Base-by-base conservation (phyloP, 2,888 invertebrate genomes). In the Allygus modestus region DNA sequence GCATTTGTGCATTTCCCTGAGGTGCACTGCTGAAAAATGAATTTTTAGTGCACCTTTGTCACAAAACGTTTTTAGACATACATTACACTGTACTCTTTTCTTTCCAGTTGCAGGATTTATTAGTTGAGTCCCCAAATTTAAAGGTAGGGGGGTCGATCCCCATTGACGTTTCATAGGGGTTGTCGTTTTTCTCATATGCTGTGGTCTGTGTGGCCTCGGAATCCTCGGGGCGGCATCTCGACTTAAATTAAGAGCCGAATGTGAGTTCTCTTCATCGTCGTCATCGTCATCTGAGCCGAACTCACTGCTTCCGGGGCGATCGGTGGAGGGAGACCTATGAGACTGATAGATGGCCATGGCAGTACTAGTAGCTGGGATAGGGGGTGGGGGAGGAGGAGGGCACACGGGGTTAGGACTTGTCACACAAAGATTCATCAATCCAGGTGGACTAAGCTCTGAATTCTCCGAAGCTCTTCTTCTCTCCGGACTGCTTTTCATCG, bases 21-120 rank as follows among this genome's bases (percentile, higher is more conserved):
- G 91, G 90, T 99, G 99, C 12, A 99, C 99, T 0, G 99, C 99
- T 81, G 98, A 98, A 90, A 99, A 99, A 90, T 99, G 99, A 9
- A 99, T 99, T 92, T 99, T 99, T 31, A 99, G 92, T 0, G 99
- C 99, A 86, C 99, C 99, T 92, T 99, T 99, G 92, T 99, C 99
- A 93, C 99, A 99, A 92, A 99, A 99, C 20, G 99, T 99, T 92
- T 99, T 99, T 86, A 98, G 92, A 90, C 99, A 99, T 61, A 98
- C 98, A 89, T 98, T 98, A 91, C 99, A 99, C 90, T 99, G 97
- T 1, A 99, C 99, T 87, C 99, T 94, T 90, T 98, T 98, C 91
- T 99, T 99, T 0, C 97, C 97, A 0, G 97, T 97, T 0, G 97
- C 95, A 0, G 97, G 97, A 89, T 97, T 98, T 41, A 97, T 97